Evolutionary conservation across 2,888 invertebrate species (phyloP).

Genomic region (Aspidiotus rigidus): DNA sequence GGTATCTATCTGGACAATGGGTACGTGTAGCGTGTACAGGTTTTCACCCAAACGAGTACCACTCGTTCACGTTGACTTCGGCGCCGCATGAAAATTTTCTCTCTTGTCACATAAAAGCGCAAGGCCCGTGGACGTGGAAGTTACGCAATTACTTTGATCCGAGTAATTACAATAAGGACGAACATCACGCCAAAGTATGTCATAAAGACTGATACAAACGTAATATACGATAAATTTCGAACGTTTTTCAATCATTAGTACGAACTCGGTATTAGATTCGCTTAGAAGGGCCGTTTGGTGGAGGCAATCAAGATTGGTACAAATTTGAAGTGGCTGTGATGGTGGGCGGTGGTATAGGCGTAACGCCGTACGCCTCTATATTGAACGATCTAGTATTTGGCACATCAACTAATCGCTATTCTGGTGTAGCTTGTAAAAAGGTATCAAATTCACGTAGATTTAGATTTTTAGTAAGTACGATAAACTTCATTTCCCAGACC

Average conservation of each 20-base stretch:
- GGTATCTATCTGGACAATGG: slow-evolving; percentile 91
- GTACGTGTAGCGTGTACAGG: slow-evolving; percentile 84
- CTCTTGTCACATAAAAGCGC: slow-evolving; percentile 87
- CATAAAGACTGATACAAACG: not conserved
- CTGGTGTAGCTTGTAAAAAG: slow-evolving; percentile 95
- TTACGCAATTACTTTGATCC: slow-evolving; percentile 88
- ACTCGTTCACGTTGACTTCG: slow-evolving; percentile 90
- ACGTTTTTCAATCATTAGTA: too few relatives aligned
- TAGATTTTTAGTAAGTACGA: too few relatives aligned
- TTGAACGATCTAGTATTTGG: slow-evolving; percentile 92
- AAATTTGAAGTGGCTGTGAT: slow-evolving; percentile 96
- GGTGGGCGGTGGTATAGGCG: slow-evolving; percentile 96
- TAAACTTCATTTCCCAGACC: too few relatives aligned
- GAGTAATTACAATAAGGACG: slow-evolving; percentile 77
- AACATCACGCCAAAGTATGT: slow-evolving; percentile 59
- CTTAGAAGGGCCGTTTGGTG: slow-evolving; percentile 91
- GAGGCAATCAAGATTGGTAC: slow-evolving; percentile 97
- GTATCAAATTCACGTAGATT: slow-evolving; percentile 44
- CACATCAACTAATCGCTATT: slow-evolving; percentile 88
- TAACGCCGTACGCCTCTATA: slow-evolving; percentile 94
- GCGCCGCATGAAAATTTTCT: slow-evolving; percentile 92
- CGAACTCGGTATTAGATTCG: slow-evolving; percentile 44
- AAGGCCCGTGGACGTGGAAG: slow-evolving; percentile 96
- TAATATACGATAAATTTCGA: too few relatives aligned
- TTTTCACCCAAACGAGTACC: slow-evolving; percentile 80